phyloP scores from a whole-genome alignment of 2,113 vertebrate species.

The Entelurus aequoreus region DNA sequence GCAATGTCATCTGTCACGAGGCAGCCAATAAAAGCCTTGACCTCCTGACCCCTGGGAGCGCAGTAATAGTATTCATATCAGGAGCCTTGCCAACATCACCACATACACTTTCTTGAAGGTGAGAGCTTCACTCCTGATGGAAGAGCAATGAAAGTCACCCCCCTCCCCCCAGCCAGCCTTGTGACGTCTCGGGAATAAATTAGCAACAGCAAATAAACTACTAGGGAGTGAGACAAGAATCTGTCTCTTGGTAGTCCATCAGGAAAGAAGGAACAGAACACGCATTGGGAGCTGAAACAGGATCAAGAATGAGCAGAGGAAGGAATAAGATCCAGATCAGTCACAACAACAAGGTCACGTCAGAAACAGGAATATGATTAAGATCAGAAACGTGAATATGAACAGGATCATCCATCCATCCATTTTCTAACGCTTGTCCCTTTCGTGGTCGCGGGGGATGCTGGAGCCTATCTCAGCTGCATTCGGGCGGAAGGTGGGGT shows the following conservation, averaged over 20 bases:
- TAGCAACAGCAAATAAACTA: background rate
- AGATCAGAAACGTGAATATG: too few species aligned
- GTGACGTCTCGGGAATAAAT: background rate
- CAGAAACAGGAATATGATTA: too few species aligned
- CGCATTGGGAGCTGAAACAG: too few species aligned
- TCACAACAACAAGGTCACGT: too few species aligned
- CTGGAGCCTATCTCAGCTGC: too few species aligned
- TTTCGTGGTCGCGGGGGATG: too few species aligned
- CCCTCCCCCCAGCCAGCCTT: background rate
- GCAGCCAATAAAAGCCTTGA: slow-evolving; percentile 62
- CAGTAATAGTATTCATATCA: slow-evolving; percentile 27
- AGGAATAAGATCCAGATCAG: too few species aligned
- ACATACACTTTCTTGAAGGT: background rate
- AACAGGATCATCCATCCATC: too few species aligned
- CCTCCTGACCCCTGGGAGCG: slow-evolving; percentile 25
- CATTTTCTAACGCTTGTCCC: too few species aligned
- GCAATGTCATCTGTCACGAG: slow-evolving; percentile 65
- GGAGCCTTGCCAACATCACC: slow-evolving; percentile 13
- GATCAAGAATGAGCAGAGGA: too few species aligned
- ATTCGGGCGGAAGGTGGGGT: too few species aligned
- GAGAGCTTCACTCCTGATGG: slow-evolving; percentile 16
- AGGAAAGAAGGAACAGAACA: too few species aligned
- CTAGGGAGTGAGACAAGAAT: background rate
- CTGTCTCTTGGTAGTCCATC: background rate
- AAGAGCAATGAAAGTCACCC: slow-evolving; percentile 1